Evolutionary conservation across 2,113 vertebrate genomes (phyloP).

Genomic region (Cyanoramphus novaezelandiae): DNA sequence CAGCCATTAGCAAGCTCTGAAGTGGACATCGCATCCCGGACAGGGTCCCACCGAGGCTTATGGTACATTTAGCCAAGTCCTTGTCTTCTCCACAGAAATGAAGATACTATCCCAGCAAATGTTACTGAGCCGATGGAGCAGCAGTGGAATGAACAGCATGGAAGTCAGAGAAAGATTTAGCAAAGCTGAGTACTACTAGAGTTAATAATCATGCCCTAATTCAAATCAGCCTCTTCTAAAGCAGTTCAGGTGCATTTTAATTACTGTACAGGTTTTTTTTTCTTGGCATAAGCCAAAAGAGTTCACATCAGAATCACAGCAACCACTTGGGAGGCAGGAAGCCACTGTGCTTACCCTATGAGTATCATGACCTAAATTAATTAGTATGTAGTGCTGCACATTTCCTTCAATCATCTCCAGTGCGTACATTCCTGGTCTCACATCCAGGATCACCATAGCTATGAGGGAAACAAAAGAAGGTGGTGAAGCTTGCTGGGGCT

Average conservation of each 20-base stretch:
- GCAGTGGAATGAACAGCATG: accelerated
- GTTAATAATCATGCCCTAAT: slow-evolving; percentile 1
- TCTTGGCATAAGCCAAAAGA: background rate
- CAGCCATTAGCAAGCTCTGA: background rate
- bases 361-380: background rate
- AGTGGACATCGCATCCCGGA: background rate
- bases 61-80: background rate
- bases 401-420: slow-evolving; percentile 32
- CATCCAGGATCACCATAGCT: slow-evolving; percentile 18
- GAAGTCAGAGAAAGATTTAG: background rate
- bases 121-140: background rate
- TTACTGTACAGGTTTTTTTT: background rate
- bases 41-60: background rate
- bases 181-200: background rate
- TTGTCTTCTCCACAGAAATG: background rate
- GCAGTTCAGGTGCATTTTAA: slow-evolving; percentile 28
- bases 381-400: background rate
- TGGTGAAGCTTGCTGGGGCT: background rate
- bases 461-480: background rate
- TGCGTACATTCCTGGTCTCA: slow-evolving; percentile 17
- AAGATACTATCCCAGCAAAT: background rate
- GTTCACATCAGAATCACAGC: background rate
- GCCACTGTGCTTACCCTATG: background rate
- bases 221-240: slow-evolving; percentile 28
- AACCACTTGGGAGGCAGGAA: slow-evolving; percentile 23